Percentiles rank a stretch among this genome's conserved stretches.
phyloP scores from a whole-genome alignment of 1,140 invertebrate species.

The Venustaconcha ellipsiformis region DNA sequence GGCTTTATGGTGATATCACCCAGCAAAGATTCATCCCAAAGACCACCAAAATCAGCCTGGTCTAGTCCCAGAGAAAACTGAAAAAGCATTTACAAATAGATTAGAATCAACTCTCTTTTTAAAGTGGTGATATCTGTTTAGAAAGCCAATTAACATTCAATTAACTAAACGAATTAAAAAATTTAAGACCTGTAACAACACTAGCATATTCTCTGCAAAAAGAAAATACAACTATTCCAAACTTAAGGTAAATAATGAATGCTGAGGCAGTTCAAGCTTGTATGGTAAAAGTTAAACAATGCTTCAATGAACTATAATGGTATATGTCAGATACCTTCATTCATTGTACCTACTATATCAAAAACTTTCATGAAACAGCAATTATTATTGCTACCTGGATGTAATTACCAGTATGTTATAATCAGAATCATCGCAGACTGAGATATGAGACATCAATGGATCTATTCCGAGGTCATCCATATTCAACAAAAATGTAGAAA shows the following conservation, averaged over 20 bases:
- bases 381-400: background rate
- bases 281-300: background rate
- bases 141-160: background rate
- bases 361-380: background rate
- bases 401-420: background rate
- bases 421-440: too few species aligned
- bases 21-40: constrained; percentile 32
- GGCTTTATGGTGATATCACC: constrained; percentile 8
- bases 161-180: background rate
- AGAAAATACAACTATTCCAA: constrained; percentile 18
- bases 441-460: too few species aligned
- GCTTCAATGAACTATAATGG: background rate
- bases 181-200: background rate
- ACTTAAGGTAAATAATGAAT: constrained; percentile 10
- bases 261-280: background rate
- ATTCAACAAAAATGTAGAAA: too few species aligned
- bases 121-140: background rate
- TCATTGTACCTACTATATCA: background rate
- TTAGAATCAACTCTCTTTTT: background rate
- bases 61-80: constrained; percentile 48
- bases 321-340: background rate
- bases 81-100: constrained; percentile 16
- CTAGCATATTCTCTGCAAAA: background rate
- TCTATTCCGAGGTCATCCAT: too few species aligned
- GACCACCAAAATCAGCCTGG: constrained; percentile 35